Percentiles rank a stretch among this genome's conserved stretches.
phyloP scores from a whole-genome alignment of 2,113 vertebrate species.

The Haliaeetus leucogaster region DNA sequence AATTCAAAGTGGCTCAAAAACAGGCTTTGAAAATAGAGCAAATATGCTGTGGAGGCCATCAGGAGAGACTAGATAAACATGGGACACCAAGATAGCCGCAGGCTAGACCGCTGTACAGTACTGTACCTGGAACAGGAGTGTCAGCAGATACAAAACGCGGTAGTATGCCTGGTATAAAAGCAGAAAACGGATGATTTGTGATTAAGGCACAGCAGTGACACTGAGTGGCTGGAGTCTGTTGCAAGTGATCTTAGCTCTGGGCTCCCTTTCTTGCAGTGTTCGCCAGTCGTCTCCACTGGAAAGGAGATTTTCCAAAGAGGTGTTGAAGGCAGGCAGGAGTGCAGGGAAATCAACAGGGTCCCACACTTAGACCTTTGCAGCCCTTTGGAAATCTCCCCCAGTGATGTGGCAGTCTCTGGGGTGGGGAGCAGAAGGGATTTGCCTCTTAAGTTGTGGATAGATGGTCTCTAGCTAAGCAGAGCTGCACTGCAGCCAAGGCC shows the following conservation, averaged over 20 bases:
- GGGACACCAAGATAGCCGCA: not conserved
- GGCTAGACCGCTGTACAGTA: not conserved
- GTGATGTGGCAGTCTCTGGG: not conserved
- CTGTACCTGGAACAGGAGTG: not conserved
- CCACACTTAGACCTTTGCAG: not conserved
- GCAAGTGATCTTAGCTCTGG: not conserved
- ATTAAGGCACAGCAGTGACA: conserved; percentile 11
- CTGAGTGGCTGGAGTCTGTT: not conserved
- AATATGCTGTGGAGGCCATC: not conserved
- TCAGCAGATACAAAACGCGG: not conserved
- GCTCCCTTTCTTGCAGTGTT: not conserved
- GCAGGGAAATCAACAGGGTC: not conserved
- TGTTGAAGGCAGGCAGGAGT: not conserved
- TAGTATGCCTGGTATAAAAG: not conserved
- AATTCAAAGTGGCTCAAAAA: not conserved
- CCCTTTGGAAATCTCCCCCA: not conserved
- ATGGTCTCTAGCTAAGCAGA: not conserved
- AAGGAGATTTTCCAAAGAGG: not conserved
- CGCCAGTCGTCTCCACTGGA: fast-evolving
- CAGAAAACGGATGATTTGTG: not conserved
- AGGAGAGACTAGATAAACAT: conserved; percentile 12
- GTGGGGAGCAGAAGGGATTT: not conserved
- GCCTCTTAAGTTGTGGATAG: not conserved
- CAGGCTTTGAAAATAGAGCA: conserved; percentile 25
- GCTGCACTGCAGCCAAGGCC: not conserved